Conservation (phyloP, 1,140 invertebrate genomes). For the Listronotus oregonensis region DNA sequence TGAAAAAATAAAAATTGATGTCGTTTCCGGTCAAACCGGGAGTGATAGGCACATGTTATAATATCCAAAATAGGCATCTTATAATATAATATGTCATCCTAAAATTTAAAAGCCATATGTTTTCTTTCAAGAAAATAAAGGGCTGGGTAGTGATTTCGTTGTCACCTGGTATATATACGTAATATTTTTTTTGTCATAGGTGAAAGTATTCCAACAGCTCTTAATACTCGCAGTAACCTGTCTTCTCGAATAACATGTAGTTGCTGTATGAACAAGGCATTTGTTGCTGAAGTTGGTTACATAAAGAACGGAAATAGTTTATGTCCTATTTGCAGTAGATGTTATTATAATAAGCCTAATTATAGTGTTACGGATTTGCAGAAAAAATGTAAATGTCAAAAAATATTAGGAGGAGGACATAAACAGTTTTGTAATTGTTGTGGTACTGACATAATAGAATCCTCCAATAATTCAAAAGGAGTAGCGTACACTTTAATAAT, state of each 20-base stretch:
- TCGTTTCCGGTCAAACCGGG: too few species aligned
- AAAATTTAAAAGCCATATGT: too few species aligned
- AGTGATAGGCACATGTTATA: too few species aligned
- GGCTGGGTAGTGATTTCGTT: too few species aligned
- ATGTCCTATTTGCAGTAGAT: constrained; percentile 13
- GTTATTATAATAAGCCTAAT: constrained; percentile 5
- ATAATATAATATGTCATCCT: too few species aligned
- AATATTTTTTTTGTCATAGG: neutral
- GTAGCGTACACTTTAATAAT: constrained; percentile 46
- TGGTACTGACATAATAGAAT: constrained; percentile 29
- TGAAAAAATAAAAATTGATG: too few species aligned
- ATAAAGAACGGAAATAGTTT: constrained; percentile 12
- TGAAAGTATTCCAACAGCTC: neutral
- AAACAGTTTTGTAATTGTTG: constrained; percentile 4
- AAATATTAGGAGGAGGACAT: too few species aligned
- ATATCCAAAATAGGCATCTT: too few species aligned
- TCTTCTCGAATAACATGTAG: constrained; percentile 13
- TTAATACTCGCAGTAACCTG: neutral
- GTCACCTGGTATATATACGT: too few species aligned
- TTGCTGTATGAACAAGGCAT: constrained; percentile 24
- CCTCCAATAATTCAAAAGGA: constrained; percentile 32
- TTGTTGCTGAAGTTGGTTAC: constrained; percentile 24
- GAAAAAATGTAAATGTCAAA: too few species aligned
- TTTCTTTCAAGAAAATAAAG: too few species aligned
- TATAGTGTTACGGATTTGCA: neutral